Evolutionary conservation across 2,113 vertebrate genomes (phyloP).

Genomic region (Oryzias curvinotus): DNA sequence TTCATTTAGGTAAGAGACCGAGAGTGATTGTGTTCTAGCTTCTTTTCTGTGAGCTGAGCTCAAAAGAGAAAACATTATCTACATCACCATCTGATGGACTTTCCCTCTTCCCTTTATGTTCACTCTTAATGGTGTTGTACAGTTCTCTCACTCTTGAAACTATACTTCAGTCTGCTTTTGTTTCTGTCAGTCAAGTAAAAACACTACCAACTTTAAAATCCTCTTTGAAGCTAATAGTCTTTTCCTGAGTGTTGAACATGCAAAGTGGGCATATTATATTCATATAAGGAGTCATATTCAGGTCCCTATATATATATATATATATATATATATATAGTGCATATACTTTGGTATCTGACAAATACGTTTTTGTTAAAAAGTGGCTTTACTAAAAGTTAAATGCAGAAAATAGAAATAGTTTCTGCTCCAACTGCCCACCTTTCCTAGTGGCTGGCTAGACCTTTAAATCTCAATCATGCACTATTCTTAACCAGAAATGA

Average conservation of each 20-base stretch:
- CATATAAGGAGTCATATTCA: slow-evolving; percentile 47
- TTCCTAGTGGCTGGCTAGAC: too few species aligned
- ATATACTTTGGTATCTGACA: too few species aligned
- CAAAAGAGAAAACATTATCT: slow-evolving; percentile 76
- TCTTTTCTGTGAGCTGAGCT: slow-evolving; percentile 66
- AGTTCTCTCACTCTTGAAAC: slow-evolving; percentile 68
- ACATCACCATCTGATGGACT: slow-evolving; percentile 75
- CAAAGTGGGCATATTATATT: slow-evolving; percentile 64
- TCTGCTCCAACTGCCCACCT: too few species aligned
- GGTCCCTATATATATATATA: not conserved
- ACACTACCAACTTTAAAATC: slow-evolving; percentile 54
- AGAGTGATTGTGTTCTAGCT: slow-evolving; percentile 62
- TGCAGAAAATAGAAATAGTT: too few species aligned
- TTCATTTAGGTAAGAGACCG: slow-evolving; percentile 55
- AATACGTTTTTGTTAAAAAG: too few species aligned
- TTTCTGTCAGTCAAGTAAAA: slow-evolving; percentile 36
- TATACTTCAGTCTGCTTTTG: slow-evolving; percentile 47
- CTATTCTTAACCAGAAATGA: too few species aligned
- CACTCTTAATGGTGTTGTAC: slow-evolving; percentile 65
- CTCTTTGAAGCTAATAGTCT: slow-evolving; percentile 70
- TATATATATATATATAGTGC: too few species aligned
- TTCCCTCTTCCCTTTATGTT: slow-evolving; percentile 57
- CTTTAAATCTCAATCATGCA: too few species aligned
- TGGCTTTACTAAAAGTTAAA: too few species aligned
- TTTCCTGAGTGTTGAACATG: slow-evolving; percentile 53